A percentile compares a stretch with the other conserved stretches of the same genome.
Evolutionary conservation across 2,797 vertebrate species (phyloP).

Genomic region (Otolemur crassicaudatus): DNA sequence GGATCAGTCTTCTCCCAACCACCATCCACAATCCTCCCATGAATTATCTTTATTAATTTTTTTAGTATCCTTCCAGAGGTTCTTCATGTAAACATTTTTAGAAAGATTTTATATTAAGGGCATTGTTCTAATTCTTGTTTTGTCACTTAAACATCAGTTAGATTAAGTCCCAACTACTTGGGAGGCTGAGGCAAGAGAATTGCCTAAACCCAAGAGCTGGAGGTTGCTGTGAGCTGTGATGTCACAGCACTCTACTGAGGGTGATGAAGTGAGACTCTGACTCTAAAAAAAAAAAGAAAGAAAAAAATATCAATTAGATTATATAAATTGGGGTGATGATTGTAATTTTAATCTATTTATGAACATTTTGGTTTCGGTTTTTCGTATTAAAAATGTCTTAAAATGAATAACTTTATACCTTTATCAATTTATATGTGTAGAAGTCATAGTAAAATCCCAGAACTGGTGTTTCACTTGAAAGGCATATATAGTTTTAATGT

Average conservation of each 20-base stretch:
- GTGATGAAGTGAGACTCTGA: no score
- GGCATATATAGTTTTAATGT: not conserved
- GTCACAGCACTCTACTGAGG: no score
- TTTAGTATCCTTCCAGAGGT: not conserved
- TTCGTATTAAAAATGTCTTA: not conserved
- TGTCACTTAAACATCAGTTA: not conserved
- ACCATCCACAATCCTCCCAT: accelerated
- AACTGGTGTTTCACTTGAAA: not conserved
- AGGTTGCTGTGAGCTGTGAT: no score
- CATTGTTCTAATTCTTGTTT: not conserved
- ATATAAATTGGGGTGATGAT: not conserved
- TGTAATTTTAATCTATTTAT: conserved; percentile 6
- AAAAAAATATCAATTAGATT: not conserved
- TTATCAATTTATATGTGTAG: not conserved
- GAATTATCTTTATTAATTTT: not conserved
- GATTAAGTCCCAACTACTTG: not conserved
- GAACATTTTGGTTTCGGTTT: not conserved
- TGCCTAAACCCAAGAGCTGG: no score
- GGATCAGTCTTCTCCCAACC: not conserved
- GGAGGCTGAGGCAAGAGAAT: no score
- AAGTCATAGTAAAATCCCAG: not conserved
- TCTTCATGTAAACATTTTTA: not conserved
- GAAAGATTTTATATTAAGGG: not conserved
- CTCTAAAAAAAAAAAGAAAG: no score
- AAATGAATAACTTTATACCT: not conserved